Base-by-base conservation (phyloP, 1,140 invertebrate species). In the Euura lappo region DNA sequence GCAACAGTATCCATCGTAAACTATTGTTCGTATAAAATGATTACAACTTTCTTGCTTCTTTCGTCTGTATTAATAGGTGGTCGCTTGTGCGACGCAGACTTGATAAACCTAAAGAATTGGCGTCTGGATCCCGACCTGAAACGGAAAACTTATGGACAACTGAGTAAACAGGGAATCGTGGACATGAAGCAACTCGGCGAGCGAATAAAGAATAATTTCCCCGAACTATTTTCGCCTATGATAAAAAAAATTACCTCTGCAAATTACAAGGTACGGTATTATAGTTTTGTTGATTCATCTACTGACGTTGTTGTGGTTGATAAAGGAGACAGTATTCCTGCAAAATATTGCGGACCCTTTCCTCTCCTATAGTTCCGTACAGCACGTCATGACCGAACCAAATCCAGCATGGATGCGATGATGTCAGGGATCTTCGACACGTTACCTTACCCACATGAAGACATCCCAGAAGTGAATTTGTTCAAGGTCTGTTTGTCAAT, bases 51-150 rank as follows among this genome's bases (percentile, higher is more conserved):
- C 69, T 51, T 71, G 28, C 28, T 28, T 28, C 28, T 28, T 28
- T 28, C 28, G 28, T 28, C 28, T 28, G 28, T 71, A 45, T 69
- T 11, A 6, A 67, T 44, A 79, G 78, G 73, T 42, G 76, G 75
- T 13, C 8, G 72, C 47, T 46, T 81, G 45, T 81, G 80, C 66
- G 6, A 68, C 46, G 69, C 65, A 11, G 79, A 80, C 64, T 10
- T 78, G 65, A 71, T 75, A 4, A 75, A 70, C 44, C 45, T 81
- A n/a, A 76, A 74, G 46, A 68, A 70, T 13, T 81, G 80, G 80
- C 51, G 44, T 6, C 78, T 73, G 6, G 6, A 64, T 44, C 6
- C 6, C 44, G 72, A 69, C 46, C 64, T 77, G 5, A 72, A 70
- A 42, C 65, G 68, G 2, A 13, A 70, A n/a, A 66, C 72, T 6